Percentiles rank a stretch among this genome's conserved stretches.
Conservation (phyloP, 1,140 invertebrate genomes). For the Stenopsyche tienmushanensis region DNA sequence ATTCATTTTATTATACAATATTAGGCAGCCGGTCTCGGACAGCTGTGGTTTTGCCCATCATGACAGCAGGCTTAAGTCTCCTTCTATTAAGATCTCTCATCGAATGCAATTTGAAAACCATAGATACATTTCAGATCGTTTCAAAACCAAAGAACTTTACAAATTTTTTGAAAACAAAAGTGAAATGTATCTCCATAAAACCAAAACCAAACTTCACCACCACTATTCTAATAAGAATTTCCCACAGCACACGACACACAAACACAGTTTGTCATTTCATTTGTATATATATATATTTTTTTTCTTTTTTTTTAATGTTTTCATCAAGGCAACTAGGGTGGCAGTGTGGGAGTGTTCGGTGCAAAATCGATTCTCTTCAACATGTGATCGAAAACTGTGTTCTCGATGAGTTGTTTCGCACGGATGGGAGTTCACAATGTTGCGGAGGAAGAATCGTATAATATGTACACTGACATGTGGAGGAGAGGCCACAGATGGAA, state of each 20-base stretch:
- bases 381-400: conserved; percentile 17
- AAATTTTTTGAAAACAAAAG: conserved; percentile 28
- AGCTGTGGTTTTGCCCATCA: conserved; percentile 30
- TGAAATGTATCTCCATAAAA: conserved; percentile 35
- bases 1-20: conserved; percentile 24
- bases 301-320: conserved; percentile 2
- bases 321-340: conserved; percentile 31
- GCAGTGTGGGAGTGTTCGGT: conserved; percentile 52
- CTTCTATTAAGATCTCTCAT: conserved; percentile 35
- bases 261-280: conserved; percentile 42
- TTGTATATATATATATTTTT: conserved; percentile 22
- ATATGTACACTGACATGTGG: conserved; percentile 30
- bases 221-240: conserved; percentile 34
- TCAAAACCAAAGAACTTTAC: conserved; percentile 8
- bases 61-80: conserved; percentile 33
- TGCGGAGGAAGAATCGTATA: conserved; percentile 3
- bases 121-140: conserved; percentile 36
- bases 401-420: not conserved
- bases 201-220: conserved; percentile 37
- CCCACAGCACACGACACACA: conserved; percentile 42
- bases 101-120: conserved; percentile 25
- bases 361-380: conserved; percentile 55
- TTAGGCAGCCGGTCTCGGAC: conserved; percentile 36
- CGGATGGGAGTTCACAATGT: conserved; percentile 20
- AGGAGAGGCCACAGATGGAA: conserved; percentile 29